These are phyloP conservation scores for Sebastolobus altivelis DNA, from an alignment of 2,797 vertebrate species.

Conservation along the genomic window DNA sequence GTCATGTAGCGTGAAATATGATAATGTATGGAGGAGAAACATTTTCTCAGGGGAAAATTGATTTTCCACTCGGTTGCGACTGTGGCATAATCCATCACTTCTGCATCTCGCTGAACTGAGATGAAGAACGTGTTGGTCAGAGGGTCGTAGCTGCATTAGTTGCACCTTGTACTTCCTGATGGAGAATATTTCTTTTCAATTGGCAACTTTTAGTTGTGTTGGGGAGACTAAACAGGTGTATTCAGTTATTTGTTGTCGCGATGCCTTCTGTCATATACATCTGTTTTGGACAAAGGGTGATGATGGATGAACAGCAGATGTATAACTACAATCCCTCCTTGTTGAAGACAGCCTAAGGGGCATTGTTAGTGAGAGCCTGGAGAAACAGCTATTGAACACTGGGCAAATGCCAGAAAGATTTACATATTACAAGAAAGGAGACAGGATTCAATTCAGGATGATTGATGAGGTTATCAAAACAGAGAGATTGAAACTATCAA, in stretches of 20 bases:
- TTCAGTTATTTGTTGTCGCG: neutral
- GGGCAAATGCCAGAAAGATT: conserved; percentile 29
- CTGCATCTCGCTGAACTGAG: conserved; percentile 19
- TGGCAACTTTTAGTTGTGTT: neutral
- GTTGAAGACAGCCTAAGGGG: conserved; percentile 28
- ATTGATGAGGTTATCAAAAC: conserved; percentile 51
- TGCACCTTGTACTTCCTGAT: conserved; percentile 1
- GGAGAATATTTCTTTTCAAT: conserved; percentile 10
- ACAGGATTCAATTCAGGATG: conserved; percentile 11
- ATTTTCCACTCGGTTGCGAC: conserved; percentile 59
- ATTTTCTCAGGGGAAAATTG: conserved; percentile 58
- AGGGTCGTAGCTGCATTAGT: conserved; percentile 21
- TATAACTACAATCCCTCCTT: conserved; percentile 14
- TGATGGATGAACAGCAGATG: conserved; percentile 45
- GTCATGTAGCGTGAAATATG: conserved; percentile 67
- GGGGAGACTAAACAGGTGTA: neutral
- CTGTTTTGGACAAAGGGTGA: conserved; percentile 15
- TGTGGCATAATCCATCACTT: conserved; percentile 66
- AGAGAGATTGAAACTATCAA: conserved; percentile 16
- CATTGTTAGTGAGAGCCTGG: conserved; percentile 34
- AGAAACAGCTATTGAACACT: conserved; percentile 41
- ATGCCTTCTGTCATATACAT: neutral
- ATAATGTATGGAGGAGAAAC: conserved; percentile 61
- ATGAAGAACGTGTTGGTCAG: conserved; percentile 45
- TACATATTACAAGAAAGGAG: conserved; percentile 34